These are phyloP conservation scores for Catharus fuscescens DNA, from an alignment of 2,113 vertebrate species.

Conservation along the genomic window DNA sequence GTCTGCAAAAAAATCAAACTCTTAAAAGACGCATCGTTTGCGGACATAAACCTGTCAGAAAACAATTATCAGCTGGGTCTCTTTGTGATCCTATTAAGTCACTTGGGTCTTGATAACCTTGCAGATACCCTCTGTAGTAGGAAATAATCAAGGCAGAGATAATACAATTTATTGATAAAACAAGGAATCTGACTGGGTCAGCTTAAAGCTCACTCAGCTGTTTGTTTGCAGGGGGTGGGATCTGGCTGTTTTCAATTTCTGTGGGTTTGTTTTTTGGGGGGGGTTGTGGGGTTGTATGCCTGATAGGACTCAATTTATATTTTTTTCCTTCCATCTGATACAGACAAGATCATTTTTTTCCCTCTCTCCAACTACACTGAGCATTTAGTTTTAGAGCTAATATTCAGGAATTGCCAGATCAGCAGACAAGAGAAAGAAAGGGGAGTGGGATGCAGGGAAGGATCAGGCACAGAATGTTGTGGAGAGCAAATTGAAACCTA, in stretches of 20 bases:
- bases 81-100: conserved; percentile 8
- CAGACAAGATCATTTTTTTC: not conserved
- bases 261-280: not conserved
- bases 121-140: not conserved
- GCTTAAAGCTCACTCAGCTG: not conserved
- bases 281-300: fast-evolving
- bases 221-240: not conserved
- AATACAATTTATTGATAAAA: conserved; percentile 55
- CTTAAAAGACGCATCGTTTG: not conserved
- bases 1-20: conserved; percentile 14
- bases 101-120: conserved; percentile 34
- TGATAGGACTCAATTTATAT: not conserved
- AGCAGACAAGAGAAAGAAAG: not conserved
- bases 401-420: not conserved
- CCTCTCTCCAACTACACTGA: not conserved
- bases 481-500: not conserved
- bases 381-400: not conserved
- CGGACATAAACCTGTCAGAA: not conserved
- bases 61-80: not conserved
- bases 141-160: conserved; percentile 19
- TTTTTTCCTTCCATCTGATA: not conserved
- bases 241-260: not conserved
- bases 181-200: not conserved
- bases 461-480: not conserved
- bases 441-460: not conserved